phyloP scores from a whole-genome alignment of 2,113 vertebrate genomes.

The Ptychochromis oligacanthus region DNA sequence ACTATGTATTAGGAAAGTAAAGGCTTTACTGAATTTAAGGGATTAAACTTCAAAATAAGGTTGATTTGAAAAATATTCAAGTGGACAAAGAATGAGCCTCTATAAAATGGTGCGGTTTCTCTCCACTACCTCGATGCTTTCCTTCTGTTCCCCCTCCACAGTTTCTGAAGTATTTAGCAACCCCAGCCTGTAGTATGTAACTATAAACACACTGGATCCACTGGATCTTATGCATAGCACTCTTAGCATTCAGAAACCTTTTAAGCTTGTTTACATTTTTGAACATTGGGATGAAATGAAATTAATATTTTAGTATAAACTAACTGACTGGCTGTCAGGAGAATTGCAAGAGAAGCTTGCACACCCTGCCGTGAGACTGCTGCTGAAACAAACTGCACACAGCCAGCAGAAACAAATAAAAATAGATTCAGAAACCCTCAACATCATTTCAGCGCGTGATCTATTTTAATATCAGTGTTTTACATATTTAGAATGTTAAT shows the following conservation, averaged over 20 bases:
- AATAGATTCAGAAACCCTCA: slow-evolving; percentile 55
- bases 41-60: background rate
- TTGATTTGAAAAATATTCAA: background rate
- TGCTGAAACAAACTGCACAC: slow-evolving; percentile 29
- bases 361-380: slow-evolving; percentile 11
- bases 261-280: slow-evolving; percentile 61
- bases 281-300: slow-evolving; percentile 35
- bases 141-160: background rate
- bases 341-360: slow-evolving; percentile 38
- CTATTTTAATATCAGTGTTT: slow-evolving; percentile 52
- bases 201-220: slow-evolving; percentile 5
- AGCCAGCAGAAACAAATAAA: slow-evolving; percentile 59
- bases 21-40: background rate
- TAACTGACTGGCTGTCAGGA: slow-evolving; percentile 54
- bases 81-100: slow-evolving; percentile 8
- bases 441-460: slow-evolving; percentile 34
- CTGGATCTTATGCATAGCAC: background rate
- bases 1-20: background rate
- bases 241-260: slow-evolving; percentile 39
- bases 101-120: slow-evolving; percentile 32
- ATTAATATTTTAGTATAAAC: slow-evolving; percentile 63
- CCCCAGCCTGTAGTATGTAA: background rate
- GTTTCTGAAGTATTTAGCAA: background rate
- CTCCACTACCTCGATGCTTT: background rate
- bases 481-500: slow-evolving; percentile 46